Evolutionary conservation across 2,113 vertebrate genomes (phyloP).

Genomic region (Genyomyrus donnyi): DNA sequence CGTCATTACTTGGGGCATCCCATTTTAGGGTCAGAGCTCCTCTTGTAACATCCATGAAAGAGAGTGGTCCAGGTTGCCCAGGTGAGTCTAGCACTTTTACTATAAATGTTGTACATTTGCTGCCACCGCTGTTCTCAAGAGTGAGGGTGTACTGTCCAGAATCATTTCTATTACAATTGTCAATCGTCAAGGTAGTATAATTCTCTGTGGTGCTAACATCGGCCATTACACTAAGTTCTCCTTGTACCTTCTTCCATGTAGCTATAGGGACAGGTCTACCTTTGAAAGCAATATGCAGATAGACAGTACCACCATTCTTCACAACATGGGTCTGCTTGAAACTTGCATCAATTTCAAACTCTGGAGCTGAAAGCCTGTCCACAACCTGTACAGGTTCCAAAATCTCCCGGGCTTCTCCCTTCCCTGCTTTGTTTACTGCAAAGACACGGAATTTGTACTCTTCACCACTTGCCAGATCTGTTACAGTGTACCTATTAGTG

Average conservation of each 20-base stretch:
- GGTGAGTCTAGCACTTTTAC: conserved; percentile 91
- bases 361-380: conserved; percentile 78
- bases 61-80: conserved; percentile 78
- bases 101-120: conserved; percentile 77
- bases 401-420: conserved; percentile 77
- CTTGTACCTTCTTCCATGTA: conserved; percentile 74
- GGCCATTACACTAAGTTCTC: conserved; percentile 8
- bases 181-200: conserved; percentile 76
- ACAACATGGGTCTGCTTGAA: conserved; percentile 95
- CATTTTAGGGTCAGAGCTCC: conserved; percentile 78
- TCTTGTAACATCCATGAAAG: conserved; percentile 79
- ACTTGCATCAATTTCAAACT: conserved; percentile 87
- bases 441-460: conserved; percentile 87
- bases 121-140: conserved; percentile 85
- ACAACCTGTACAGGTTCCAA: conserved; percentile 72
- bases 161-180: conserved; percentile 85
- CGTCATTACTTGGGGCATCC: conserved; percentile 83
- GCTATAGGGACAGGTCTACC: conserved; percentile 82
- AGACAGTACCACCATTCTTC: conserved; percentile 76
- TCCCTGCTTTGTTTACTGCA: conserved; percentile 82
- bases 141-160: conserved; percentile 87
- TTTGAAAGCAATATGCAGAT: conserved; percentile 78
- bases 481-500: conserved; percentile 72
- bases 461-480: conserved; percentile 73
- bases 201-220: conserved; percentile 58